Conservation (phyloP, 1,140 invertebrate species). For the Atta colombica region DNA sequence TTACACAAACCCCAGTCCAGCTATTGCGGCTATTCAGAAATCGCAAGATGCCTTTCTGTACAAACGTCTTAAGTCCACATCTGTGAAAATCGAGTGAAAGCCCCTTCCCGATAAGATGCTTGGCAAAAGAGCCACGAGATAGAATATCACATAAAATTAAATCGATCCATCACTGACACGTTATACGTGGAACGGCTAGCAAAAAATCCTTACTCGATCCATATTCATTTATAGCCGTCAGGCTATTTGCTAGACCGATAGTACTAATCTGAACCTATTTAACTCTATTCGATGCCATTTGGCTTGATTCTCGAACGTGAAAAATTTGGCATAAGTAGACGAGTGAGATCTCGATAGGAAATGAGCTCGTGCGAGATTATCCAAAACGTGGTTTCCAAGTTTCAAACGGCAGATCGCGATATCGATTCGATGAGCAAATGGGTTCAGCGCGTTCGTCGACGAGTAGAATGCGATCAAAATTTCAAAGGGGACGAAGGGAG, state of each 20-base stretch:
- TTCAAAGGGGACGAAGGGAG: slow-evolving; percentile 27
- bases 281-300: background rate
- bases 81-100: slow-evolving; percentile 21
- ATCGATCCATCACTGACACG: slow-evolving; percentile 52
- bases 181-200: background rate
- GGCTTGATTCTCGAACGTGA: slow-evolving; percentile 9
- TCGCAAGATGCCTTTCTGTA: slow-evolving; percentile 20
- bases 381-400: slow-evolving; percentile 3
- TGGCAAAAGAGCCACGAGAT: background rate
- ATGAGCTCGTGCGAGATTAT: slow-evolving; percentile 40
- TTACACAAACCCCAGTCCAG: slow-evolving; percentile 29
- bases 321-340: slow-evolving; percentile 30
- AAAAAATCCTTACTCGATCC: slow-evolving; percentile 22
- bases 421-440: slow-evolving; percentile 43
- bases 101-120: slow-evolving; percentile 18
- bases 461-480: slow-evolving; percentile 49
- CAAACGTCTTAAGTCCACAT: slow-evolving; percentile 24
- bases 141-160: slow-evolving; percentile 57
- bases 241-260: slow-evolving; percentile 9
- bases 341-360: background rate
- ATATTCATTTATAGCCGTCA: slow-evolving; percentile 42
- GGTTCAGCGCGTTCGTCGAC: slow-evolving; percentile 18
- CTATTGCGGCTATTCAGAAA: slow-evolving; percentile 32
- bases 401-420: slow-evolving; percentile 32
- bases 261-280: slow-evolving; percentile 7